phyloP scores from a whole-genome alignment of 2,797 vertebrate genomes.

The Masticophis lateralis region DNA sequence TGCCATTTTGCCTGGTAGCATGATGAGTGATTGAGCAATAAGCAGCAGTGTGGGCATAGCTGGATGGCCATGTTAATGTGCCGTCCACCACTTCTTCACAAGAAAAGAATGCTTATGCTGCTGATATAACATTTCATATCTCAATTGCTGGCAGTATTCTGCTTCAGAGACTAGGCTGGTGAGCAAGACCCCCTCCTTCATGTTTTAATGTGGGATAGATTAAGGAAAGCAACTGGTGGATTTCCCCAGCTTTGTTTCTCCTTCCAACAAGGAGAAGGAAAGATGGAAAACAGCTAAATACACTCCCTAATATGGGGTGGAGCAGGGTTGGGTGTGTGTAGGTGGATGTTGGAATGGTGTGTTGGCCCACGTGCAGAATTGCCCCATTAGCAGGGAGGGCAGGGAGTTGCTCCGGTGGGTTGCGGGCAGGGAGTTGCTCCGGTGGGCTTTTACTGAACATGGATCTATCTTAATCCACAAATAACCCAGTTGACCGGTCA shows the following conservation, averaged over 20 bases:
- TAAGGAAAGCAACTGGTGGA: not conserved
- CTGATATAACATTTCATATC: not conserved
- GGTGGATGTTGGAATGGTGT: not conserved
- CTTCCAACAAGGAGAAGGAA: not conserved
- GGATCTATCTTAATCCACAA: not conserved
- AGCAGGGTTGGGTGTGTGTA: not conserved
- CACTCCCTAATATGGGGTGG: not conserved
- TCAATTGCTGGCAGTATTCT: not conserved
- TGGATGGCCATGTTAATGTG: not conserved
- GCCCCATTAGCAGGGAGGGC: not conserved
- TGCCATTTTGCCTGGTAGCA: not conserved
- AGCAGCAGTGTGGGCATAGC: not conserved
- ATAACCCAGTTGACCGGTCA: not conserved
- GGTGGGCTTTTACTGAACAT: not conserved
- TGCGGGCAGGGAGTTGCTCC: not conserved
- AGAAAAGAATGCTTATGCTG: not conserved
- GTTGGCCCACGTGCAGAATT: not conserved
- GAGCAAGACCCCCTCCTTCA: not conserved
- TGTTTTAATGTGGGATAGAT: not conserved
- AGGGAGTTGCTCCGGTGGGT: not conserved
- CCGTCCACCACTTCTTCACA: not conserved
- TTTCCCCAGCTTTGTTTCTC: not conserved
- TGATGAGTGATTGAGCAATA: not conserved
- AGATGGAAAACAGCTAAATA: not conserved
- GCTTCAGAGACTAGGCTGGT: not conserved